Base-by-base conservation (phyloP, 2,113 vertebrate genomes). In the Megaceryle torquata region DNA sequence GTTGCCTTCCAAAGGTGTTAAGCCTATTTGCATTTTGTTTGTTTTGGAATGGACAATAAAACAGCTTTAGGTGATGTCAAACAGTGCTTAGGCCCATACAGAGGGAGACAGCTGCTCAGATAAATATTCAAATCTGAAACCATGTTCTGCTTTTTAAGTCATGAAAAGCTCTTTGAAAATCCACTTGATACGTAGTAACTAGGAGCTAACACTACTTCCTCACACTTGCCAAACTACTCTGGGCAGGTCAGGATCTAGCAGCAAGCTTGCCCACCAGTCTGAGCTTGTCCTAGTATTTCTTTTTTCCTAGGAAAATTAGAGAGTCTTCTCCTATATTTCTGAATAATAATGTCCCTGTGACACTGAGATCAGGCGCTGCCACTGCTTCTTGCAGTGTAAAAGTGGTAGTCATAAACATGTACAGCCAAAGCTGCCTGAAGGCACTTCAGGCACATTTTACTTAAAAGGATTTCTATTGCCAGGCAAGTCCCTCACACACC, bases 21-120 rank as follows among this genome's bases (percentile, higher is more conserved):
- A 97, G 61, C 72, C 88, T 96, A 91, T 94, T 95, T 94, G 95
- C 0, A 9, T 86, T 82, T 81, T 91, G 87, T 92, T 97, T 98
- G 93, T 96, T 97, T 97, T 96, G 97, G 97, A 97, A 96, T 44
- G 39, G 74, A 90, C 91, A 96, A 89, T 94, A 96, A 97, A 97
- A 92, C 78, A 85, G 91, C 91, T 95, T 96, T 83, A 97, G 94
- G 95, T 93, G 82, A 97, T 91, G 96, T 91, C 93, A 97, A 93
- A 96, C 76, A 94, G 84, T 95, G 84, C 91, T 92, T 87, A 85
- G 82, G 85, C 89, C 76, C 68, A 75, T 89, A 94, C 89, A 91
- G 94, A 96, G 37, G 96, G 88, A 95, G 89, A 91, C 92, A 97
- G 90, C 95, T 95, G 93, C 93, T 97, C 91, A 94, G 95, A 94